Conservation (phyloP, 2,113 vertebrate genomes). For the Agapornis roseicollis region DNA sequence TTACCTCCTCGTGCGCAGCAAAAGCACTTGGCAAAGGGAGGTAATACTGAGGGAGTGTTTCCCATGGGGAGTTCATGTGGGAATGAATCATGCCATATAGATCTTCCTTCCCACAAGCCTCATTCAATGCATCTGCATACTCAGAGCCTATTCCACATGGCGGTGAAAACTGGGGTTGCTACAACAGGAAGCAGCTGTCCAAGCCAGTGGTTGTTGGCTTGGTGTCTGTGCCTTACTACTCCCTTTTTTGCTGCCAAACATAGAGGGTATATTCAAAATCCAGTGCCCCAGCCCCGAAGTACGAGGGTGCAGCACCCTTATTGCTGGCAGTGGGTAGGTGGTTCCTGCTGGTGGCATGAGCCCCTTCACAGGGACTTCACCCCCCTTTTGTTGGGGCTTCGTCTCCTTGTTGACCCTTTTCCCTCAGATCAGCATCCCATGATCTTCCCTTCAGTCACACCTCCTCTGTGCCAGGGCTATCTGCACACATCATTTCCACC, state of each 20-base stretch:
- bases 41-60: background rate
- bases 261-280: background rate
- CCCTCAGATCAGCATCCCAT: background rate
- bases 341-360: background rate
- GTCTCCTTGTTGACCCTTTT: background rate
- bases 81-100: background rate
- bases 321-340: background rate
- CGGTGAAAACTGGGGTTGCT: background rate
- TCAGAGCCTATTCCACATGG: background rate
- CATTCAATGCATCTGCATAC: rapidly evolving
- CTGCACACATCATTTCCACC: background rate
- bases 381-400: background rate
- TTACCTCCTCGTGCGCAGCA: background rate
- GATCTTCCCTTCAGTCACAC: background rate
- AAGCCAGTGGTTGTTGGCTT: background rate
- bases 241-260: background rate
- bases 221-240: background rate
- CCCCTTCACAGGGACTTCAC: background rate
- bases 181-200: background rate
- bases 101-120: background rate
- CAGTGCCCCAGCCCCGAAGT: background rate
- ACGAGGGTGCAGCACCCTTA: rapidly evolving
- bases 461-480: background rate
- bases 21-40: background rate
- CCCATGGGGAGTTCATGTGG: background rate